A percentile compares a stretch with the other conserved stretches of the same genome.
Evolutionary conservation across 1,140 invertebrate species (phyloP).

Genomic region (Eurosta solidaginis): DNA sequence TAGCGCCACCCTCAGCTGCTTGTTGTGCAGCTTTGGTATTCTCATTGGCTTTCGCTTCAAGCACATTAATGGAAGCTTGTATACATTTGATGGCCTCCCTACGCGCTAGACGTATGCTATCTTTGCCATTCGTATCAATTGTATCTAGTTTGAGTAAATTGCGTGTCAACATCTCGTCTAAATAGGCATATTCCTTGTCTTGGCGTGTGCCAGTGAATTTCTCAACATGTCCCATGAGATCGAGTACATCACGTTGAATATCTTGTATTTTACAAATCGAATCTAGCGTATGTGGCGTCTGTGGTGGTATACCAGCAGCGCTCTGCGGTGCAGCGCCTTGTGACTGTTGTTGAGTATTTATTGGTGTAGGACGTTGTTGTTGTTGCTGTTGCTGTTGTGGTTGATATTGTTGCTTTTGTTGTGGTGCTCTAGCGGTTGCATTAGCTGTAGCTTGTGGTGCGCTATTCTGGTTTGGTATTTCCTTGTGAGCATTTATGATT

Average conservation of each 20-base stretch:
- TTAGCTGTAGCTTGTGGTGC: constrained; percentile 47
- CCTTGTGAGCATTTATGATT: constrained; percentile 67
- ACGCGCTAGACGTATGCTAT: constrained; percentile 81
- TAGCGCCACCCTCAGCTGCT: not conserved
- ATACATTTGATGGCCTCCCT: constrained; percentile 88
- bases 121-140: constrained; percentile 88
- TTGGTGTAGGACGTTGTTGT: constrained; percentile 42
- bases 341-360: constrained; percentile 49
- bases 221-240: constrained; percentile 77
- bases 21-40: constrained; percentile 48
- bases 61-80: constrained; percentile 79
- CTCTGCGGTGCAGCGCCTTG: constrained; percentile 41
- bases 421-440: constrained; percentile 51
- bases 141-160: constrained; percentile 89
- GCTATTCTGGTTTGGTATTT: constrained; percentile 56
- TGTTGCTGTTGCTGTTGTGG: constrained; percentile 42
- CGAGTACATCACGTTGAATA: constrained; percentile 80
- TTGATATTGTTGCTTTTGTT: constrained; percentile 55
- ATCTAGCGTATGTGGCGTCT: constrained; percentile 65
- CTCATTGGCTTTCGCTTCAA: constrained; percentile 74
- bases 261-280: constrained; percentile 78
- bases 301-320: constrained; percentile 47
- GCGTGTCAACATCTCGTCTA: constrained; percentile 94
- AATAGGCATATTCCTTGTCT: constrained; percentile 84
- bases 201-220: constrained; percentile 73